Evolutionary conservation across 2,888 invertebrate species (phyloP).

Genomic region (Cryptosula pallasiana): DNA sequence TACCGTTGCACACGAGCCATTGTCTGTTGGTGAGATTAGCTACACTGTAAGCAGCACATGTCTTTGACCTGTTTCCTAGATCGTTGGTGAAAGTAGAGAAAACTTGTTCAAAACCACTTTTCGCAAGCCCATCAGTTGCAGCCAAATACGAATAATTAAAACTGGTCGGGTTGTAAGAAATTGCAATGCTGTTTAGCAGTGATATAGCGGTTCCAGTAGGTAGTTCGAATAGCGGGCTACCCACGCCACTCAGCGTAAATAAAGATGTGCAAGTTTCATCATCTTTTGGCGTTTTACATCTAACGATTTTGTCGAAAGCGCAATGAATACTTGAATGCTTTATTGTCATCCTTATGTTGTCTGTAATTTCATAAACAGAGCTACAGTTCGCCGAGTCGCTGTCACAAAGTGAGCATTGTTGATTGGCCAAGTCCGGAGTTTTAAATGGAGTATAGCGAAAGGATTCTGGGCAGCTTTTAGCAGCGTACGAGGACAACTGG

Average conservation of each 20-base stretch:
- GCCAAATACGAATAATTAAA: neutral
- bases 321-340: neutral
- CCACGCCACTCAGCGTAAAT: neutral
- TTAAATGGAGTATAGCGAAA: neutral
- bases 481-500: neutral
- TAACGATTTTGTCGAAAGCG: neutral
- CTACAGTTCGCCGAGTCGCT: neutral
- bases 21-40: neutral
- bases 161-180: neutral
- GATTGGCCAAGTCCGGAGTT: neutral
- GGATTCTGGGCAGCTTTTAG: neutral
- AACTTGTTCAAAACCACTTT: conserved; percentile 2
- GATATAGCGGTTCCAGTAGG: neutral
- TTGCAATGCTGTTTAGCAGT: neutral
- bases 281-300: neutral
- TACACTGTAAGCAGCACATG: neutral
- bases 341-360: neutral
- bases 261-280: neutral
- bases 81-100: conserved; percentile 1
- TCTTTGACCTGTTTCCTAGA: neutral
- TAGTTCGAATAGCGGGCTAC: neutral
- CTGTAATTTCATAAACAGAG: neutral
- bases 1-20: neutral
- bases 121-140: neutral
- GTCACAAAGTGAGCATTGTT: neutral